Percentiles rank a stretch among this genome's conserved stretches.
These are phyloP conservation scores for Nomada ferruginata DNA, from an alignment of 2,888 invertebrate genomes.

Conservation along the genomic window DNA sequence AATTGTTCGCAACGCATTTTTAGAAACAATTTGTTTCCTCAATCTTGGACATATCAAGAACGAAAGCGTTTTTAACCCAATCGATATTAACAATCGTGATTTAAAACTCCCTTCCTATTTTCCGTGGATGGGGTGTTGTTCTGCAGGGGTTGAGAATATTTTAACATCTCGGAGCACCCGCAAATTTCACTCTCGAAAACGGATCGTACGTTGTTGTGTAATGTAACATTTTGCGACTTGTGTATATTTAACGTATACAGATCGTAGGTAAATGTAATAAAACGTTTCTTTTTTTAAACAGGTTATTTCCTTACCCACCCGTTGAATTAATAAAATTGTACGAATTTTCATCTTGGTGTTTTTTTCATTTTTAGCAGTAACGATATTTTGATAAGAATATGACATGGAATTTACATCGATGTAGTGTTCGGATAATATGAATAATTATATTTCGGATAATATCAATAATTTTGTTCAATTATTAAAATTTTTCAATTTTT, in stretches of 20 bases:
- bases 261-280: constrained; percentile 80
- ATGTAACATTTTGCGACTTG: constrained; percentile 64
- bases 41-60: constrained; percentile 80
- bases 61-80: constrained; percentile 51
- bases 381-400: not conserved
- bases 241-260: constrained; percentile 72
- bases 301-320: constrained; percentile 2
- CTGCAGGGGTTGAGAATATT: constrained; percentile 43
- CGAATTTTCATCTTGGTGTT: not conserved
- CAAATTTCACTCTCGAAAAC: constrained; percentile 10
- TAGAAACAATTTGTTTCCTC: constrained; percentile 14
- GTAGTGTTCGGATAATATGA: too few species aligned
- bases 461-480: too few species aligned
- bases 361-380: not conserved
- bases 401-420: too few species aligned
- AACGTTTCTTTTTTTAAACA: constrained; percentile 73
- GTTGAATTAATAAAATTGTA: constrained; percentile 13
- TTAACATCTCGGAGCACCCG: constrained; percentile 39
- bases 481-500: too few species aligned
- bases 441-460: too few species aligned
- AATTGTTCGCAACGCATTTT: not conserved
- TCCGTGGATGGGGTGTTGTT: not conserved
- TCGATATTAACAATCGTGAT: constrained; percentile 14
- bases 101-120: constrained; percentile 26
- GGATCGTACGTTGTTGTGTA: constrained; percentile 61